A percentile compares a stretch with the other conserved stretches of the same genome.
Conservation (phyloP, 2,113 vertebrate species). For the Bos javanicus region DNA sequence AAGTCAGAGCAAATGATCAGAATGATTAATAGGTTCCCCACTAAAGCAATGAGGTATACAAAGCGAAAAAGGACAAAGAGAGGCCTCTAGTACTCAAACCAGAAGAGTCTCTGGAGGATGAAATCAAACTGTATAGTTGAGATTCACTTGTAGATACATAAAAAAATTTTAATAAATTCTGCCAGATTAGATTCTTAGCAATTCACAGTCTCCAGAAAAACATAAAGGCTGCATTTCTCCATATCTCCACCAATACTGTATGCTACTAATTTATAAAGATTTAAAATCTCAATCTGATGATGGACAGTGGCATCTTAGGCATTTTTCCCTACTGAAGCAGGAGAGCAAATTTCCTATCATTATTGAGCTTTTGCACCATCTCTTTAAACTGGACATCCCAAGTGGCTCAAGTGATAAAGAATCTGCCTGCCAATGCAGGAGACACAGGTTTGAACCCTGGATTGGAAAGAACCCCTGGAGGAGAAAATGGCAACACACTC, state of each 20-base stretch:
- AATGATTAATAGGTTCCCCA: constrained; percentile 24
- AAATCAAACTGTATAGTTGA: not conserved
- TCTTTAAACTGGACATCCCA: not conserved
- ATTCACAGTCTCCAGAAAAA: not conserved
- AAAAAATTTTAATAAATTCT: not conserved
- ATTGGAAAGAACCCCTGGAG: not conserved
- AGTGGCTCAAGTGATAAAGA: not conserved
- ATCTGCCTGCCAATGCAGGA: not conserved
- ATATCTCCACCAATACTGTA: not conserved
- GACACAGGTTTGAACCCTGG: not conserved
- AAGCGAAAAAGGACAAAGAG: not conserved
- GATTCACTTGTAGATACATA: not conserved
- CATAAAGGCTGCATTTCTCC: not conserved
- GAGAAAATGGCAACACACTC: not conserved
- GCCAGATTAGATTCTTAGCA: not conserved
- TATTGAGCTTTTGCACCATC: not conserved
- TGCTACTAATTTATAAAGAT: not conserved
- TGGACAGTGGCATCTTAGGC: not conserved
- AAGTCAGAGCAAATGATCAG: not conserved
- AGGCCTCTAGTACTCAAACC: not conserved
- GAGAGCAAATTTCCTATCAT: not conserved
- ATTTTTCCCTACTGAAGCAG: not conserved
- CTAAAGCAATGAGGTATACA: not conserved
- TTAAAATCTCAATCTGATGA: not conserved
- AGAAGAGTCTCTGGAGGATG: not conserved